These are phyloP conservation scores for Bombycilla garrulus DNA, from an alignment of 2,113 vertebrate genomes.

Conservation along the genomic window DNA sequence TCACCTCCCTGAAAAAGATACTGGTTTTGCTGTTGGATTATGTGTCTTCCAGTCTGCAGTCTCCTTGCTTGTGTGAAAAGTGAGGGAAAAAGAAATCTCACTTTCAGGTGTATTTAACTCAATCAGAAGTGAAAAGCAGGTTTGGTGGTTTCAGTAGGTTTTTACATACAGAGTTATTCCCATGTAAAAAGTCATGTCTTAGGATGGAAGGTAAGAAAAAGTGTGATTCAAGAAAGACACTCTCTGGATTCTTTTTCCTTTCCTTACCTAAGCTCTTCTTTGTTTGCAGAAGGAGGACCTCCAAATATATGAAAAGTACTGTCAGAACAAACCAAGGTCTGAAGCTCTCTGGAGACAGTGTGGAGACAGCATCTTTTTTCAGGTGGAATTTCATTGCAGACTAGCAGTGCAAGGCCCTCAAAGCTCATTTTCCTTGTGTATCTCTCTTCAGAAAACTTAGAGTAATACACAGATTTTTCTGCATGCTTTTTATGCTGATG, in stretches of 20 bases:
- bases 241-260: background rate
- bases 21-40: background rate
- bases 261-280: background rate
- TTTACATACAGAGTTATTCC: background rate
- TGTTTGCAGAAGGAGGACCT: constrained; percentile 90
- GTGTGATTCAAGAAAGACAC: background rate
- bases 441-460: background rate
- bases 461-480: background rate
- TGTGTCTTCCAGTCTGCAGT: background rate
- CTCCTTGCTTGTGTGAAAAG: background rate
- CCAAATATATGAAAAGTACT: constrained; percentile 94
- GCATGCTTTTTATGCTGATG: background rate
- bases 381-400: constrained; percentile 67
- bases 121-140: background rate
- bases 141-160: background rate
- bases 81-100: background rate
- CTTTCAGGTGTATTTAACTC: background rate
- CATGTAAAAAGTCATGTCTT: background rate
- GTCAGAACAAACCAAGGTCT: constrained; percentile 93
- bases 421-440: background rate
- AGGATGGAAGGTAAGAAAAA: background rate
- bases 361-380: constrained; percentile 90
- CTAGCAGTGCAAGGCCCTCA: background rate
- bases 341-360: constrained; percentile 92
- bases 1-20: background rate